phyloP scores from a whole-genome alignment of 1,140 invertebrate genomes.

The Onthophagus taurus region DNA sequence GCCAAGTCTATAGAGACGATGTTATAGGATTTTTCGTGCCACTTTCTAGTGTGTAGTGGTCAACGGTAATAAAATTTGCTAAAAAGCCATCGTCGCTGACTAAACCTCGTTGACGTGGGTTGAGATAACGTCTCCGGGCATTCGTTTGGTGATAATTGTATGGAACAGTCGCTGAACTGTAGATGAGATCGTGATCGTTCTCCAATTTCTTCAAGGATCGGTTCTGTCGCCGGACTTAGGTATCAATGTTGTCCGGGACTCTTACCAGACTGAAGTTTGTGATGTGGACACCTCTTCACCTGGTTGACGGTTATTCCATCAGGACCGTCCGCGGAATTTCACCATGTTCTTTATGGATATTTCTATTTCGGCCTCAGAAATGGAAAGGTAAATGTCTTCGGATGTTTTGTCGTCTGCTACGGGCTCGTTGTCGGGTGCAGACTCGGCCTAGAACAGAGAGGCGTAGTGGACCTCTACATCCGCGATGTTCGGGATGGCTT shows the following conservation, averaged over 20 bases:
- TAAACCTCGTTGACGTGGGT: conserved; percentile 31
- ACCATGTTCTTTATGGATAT: conserved; percentile 13
- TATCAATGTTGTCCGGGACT: conserved; percentile 15
- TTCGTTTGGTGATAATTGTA: conserved; percentile 28
- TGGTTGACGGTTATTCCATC: conserved; percentile 17
- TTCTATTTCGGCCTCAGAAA: too few relatives aligned
- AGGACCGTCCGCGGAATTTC: conserved; percentile 14
- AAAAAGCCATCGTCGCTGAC: conserved; percentile 28
- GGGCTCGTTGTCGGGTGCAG: too few relatives aligned
- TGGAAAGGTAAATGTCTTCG: too few relatives aligned
- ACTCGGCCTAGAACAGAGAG: too few relatives aligned
- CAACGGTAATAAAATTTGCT: conserved; percentile 31
- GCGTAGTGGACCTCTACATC: too few relatives aligned
- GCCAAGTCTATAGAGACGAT: conserved; percentile 31
- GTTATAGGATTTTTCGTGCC: conserved; percentile 24
- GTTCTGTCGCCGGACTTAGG: conserved; percentile 12
- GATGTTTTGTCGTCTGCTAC: too few relatives aligned
- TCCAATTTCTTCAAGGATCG: conserved; percentile 19
- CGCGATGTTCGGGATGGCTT: too few relatives aligned
- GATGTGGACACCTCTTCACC: conserved; percentile 8
- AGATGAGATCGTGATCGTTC: conserved; percentile 38
- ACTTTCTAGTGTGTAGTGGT: conserved; percentile 29
- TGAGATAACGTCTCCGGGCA: conserved; percentile 22
- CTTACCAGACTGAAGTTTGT: conserved; percentile 4
- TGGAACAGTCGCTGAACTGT: conserved; percentile 30